Base-by-base conservation (phyloP, 2,888 invertebrate genomes). In the Cryptophagus acutangulus region DNA sequence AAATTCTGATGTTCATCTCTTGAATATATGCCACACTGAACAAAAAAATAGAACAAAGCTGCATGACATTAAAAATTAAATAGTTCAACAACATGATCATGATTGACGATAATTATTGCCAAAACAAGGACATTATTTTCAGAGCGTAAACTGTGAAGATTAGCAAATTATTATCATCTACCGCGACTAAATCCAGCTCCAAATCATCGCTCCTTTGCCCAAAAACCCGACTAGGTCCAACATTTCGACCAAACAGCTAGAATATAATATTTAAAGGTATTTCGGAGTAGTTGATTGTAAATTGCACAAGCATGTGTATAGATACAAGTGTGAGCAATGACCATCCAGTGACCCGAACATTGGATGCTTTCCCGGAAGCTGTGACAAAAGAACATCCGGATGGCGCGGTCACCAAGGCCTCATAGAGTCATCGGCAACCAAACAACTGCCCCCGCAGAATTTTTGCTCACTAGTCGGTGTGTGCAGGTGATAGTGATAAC, bases 311-410 rank as follows among this genome's bases (percentile, higher is more conserved):
- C 18, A 17, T 16, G 29, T 18, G 13, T 6, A 33, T 25, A 36
- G 40, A 39, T 48, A 39, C 43, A 41, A 42, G 40, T 51, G 59
- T 64, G 66, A 61, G 63, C 65, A 66, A 65, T 69, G 69, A 66
- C 66, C 67, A 70, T 68, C 66, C 69, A 68, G 59, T 70, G 70
- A 69, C 69, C 70, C 64, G 66, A 65, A 64, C 63, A 57, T 59
- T 53, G 41, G 57, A 57, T 63, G 63, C 65, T 69, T 70, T 70
- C 69, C 70, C 70, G 70, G 70, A 70, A 68, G 64, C 62, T 58
- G 57, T 56, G 60, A 67, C 68, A 70, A 69, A 69, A 64, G 67
- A 59, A 57, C 65, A 63, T 68, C 68, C 68, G 65, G 65, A 61
- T 52, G 55, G 54, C 52, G 51, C 51, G 55, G 50, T 50, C 55